Percentiles rank a stretch among this genome's conserved stretches.
Evolutionary conservation across 2,888 invertebrate species (phyloP).

Genomic region (Drosophila putrida): DNA sequence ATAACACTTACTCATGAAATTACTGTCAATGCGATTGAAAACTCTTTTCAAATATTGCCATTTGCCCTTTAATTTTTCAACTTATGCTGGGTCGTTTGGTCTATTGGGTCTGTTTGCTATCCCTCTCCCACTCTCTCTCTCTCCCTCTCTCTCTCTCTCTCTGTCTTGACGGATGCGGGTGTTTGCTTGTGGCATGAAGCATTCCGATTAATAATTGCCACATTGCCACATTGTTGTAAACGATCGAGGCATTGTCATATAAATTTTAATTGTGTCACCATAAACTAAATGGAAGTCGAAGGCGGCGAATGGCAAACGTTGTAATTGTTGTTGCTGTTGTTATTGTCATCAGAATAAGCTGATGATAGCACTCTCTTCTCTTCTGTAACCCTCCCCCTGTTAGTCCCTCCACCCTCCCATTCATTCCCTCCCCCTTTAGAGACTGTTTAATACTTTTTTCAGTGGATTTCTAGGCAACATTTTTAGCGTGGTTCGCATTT

Average conservation of each 20-base stretch:
- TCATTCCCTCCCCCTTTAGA: not conserved
- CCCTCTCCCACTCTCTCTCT: no score
- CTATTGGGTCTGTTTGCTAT: slow-evolving; percentile 3
- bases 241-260: slow-evolving; percentile 60
- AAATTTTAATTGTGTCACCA: slow-evolving; percentile 81
- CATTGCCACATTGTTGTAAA: slow-evolving; percentile 42
- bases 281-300: slow-evolving; percentile 65
- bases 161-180: slow-evolving; percentile 51
- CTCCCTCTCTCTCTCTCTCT: no score
- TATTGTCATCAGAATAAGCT: slow-evolving; percentile 42
- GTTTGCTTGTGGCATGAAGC: slow-evolving; percentile 26
- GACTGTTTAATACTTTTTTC: no score
- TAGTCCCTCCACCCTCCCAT: not conserved
- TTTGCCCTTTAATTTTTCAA: not conserved
- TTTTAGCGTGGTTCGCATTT: slow-evolving; percentile 54
- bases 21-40: slow-evolving; percentile 3
- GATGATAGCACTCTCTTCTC: slow-evolving; percentile 10
- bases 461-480: slow-evolving; percentile 30
- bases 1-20: not conserved
- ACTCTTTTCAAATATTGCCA: slow-evolving; percentile 1
- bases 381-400: slow-evolving; percentile 1
- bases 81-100: slow-evolving; percentile 24
- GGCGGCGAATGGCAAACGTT: slow-evolving; percentile 28
- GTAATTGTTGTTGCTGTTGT: not conserved
- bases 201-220: slow-evolving; percentile 47